Conservation (phyloP, 2,888 invertebrate genomes). For the Germaria angustata region DNA sequence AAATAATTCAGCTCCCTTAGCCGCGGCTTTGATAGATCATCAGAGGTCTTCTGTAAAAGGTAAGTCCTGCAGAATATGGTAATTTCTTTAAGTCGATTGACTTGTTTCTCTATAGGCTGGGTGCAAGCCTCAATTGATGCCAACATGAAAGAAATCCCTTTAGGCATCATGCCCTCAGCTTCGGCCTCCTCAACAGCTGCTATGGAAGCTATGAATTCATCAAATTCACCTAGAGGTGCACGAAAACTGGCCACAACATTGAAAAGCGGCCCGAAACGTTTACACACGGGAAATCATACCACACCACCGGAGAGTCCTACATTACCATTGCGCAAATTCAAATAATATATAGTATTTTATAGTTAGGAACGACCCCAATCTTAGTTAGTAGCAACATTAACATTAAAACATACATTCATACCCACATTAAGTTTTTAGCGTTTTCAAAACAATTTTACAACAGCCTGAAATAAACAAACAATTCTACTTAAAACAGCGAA, state of each 20-base stretch:
- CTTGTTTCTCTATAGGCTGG: slow-evolving; percentile 74
- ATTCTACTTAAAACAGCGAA: slow-evolving; percentile 63
- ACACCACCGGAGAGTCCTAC: slow-evolving; percentile 79
- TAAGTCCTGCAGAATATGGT: slow-evolving; percentile 52
- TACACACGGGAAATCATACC: slow-evolving; percentile 69
- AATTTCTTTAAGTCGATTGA: background rate
- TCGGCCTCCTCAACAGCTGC: slow-evolving; percentile 76
- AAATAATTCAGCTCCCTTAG: slow-evolving; percentile 81
- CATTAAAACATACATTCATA: slow-evolving; percentile 21
- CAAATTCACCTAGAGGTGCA: slow-evolving; percentile 77
- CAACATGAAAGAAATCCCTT: slow-evolving; percentile 71
- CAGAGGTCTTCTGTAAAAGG: slow-evolving; percentile 79
- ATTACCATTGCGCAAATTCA: slow-evolving; percentile 77
- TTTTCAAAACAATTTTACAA: slow-evolving; percentile 22
- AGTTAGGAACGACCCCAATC: slow-evolving; percentile 59
- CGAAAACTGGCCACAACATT: slow-evolving; percentile 77
- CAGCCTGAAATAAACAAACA: slow-evolving; percentile 1
- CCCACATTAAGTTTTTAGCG: slow-evolving; percentile 5
- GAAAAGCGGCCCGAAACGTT: slow-evolving; percentile 76
- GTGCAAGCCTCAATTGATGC: slow-evolving; percentile 77
- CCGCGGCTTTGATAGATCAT: slow-evolving; percentile 83
- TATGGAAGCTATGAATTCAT: slow-evolving; percentile 74
- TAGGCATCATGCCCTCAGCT: slow-evolving; percentile 73
- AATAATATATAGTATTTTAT: slow-evolving; percentile 72
- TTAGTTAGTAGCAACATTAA: slow-evolving; percentile 23